phyloP scores from a whole-genome alignment of 2,797 vertebrate genomes.

The Paguma larvata region DNA sequence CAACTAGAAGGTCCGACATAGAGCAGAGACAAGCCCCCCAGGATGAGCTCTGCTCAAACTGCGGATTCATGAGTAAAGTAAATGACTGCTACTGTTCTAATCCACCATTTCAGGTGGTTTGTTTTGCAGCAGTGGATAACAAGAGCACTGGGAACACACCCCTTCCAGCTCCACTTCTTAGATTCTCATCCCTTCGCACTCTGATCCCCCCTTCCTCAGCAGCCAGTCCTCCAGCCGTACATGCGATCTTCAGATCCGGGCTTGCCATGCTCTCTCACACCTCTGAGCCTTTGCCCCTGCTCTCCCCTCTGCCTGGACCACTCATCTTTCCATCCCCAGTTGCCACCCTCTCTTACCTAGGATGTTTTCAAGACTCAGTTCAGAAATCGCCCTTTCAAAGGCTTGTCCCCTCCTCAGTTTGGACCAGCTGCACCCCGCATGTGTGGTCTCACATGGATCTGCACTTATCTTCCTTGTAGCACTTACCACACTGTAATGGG shows the following conservation, averaged over 20 bases:
- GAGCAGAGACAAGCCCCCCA: neutral
- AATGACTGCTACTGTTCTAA: neutral
- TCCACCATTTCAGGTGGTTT: neutral
- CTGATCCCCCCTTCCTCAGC: neutral
- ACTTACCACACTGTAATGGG: too few species aligned
- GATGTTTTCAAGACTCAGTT: neutral
- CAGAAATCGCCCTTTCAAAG: neutral
- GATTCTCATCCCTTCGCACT: neutral
- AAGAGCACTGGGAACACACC: neutral
- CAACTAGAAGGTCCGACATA: rapidly evolving
- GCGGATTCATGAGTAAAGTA: neutral
- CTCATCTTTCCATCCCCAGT: neutral
- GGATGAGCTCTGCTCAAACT: neutral
- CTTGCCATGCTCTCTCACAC: neutral
- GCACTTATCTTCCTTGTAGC: neutral
- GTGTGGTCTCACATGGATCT: neutral
- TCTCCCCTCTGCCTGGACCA: neutral
- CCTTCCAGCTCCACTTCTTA: neutral
- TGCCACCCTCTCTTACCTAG: neutral
- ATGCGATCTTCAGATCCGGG: neutral
- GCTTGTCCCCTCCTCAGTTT: neutral
- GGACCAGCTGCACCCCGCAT: rapidly evolving
- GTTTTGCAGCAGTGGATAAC: neutral
- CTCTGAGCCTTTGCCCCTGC: neutral
- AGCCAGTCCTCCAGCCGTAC: neutral